phyloP scores from a whole-genome alignment of 2,888 invertebrate species.

The Nomada fabriciana region DNA sequence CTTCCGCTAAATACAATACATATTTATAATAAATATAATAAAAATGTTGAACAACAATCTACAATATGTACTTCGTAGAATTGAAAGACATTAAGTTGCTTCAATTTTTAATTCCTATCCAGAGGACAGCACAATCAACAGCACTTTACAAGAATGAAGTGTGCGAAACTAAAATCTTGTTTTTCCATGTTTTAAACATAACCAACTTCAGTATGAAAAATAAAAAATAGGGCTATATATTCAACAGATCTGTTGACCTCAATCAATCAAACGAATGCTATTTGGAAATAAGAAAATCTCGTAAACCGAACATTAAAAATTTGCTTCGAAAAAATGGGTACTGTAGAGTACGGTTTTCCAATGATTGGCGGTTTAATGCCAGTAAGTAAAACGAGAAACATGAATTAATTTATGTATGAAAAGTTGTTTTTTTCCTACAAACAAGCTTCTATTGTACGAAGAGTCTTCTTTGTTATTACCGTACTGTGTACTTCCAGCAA shows the following conservation, averaged over 20 bases:
- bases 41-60: too few species aligned
- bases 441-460: not conserved
- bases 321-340: slow-evolving; percentile 85
- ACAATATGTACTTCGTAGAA: too few species aligned
- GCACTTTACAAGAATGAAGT: not conserved
- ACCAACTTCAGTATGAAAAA: slow-evolving; percentile 50
- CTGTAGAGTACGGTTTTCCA: slow-evolving; percentile 91
- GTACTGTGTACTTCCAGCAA: slow-evolving; percentile 87
- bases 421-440: slow-evolving; percentile 1
- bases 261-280: slow-evolving; percentile 32
- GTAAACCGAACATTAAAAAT: not conserved
- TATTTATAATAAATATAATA: too few species aligned
- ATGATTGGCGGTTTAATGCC: slow-evolving; percentile 94
- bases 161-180: slow-evolving; percentile 33
- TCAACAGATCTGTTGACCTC: slow-evolving; percentile 1
- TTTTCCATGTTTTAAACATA: slow-evolving; percentile 55
- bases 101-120: not conserved
- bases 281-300: slow-evolving; percentile 5
- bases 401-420: slow-evolving; percentile 4
- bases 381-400: slow-evolving; percentile 86
- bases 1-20: too few species aligned
- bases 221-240: slow-evolving; percentile 32
- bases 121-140: slow-evolving; percentile 30
- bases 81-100: too few species aligned
- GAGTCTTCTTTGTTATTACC: not conserved